Conservation (phyloP, 2,113 vertebrate species). For the Peromyscus polionotus region DNA sequence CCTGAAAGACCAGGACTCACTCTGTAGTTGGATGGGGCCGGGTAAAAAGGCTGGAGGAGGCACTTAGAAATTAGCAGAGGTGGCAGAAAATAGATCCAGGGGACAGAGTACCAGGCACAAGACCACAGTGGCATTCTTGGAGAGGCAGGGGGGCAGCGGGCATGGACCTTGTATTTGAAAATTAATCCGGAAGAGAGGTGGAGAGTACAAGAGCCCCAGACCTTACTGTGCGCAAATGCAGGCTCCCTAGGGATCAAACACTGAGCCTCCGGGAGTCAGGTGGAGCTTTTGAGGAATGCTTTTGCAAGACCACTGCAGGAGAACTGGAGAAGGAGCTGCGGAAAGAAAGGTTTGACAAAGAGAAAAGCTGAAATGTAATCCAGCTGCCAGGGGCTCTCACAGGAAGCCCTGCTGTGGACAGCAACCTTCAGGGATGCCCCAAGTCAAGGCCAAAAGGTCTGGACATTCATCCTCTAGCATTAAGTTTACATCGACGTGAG, state of each 20-base stretch:
- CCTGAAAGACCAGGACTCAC: background rate
- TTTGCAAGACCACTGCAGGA: background rate
- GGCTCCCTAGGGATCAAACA: rapidly evolving
- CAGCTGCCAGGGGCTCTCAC: rapidly evolving
- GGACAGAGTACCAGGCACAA: background rate
- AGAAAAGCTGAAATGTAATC: rapidly evolving
- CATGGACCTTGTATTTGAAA: background rate
- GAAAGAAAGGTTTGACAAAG: background rate
- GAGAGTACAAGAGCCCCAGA: rapidly evolving
- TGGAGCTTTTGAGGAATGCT: rapidly evolving
- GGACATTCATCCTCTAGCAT: rapidly evolving
- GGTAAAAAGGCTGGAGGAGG: background rate
- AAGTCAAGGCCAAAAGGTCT: background rate
- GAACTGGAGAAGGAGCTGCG: background rate
- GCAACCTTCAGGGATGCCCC: background rate
- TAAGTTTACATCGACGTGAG: background rate
- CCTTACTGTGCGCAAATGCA: background rate
- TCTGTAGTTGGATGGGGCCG: no score
- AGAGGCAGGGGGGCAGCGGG: background rate
- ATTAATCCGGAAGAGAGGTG: background rate
- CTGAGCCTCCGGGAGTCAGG: rapidly evolving
- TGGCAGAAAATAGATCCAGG: background rate
- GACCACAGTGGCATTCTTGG: no score
- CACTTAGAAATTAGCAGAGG: background rate
- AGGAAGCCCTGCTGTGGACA: background rate